Evolutionary conservation across 2,113 vertebrate species (phyloP).

Genomic region (Piaya cayana): DNA sequence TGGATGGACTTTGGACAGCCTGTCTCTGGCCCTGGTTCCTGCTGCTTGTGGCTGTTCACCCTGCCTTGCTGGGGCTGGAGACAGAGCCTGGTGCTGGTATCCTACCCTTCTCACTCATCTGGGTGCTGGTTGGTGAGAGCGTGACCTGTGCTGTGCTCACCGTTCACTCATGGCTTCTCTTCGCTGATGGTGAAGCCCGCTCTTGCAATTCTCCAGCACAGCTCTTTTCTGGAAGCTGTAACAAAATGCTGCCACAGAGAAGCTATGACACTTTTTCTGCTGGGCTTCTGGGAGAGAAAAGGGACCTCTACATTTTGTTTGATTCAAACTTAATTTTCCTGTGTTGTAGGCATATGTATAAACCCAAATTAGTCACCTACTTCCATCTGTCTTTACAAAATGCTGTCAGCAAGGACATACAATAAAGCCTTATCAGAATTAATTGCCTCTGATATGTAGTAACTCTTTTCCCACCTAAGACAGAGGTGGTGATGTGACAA

Average conservation of each 20-base stretch:
- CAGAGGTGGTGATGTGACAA: not conserved
- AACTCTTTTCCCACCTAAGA: not conserved
- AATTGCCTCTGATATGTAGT: not conserved
- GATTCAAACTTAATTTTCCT: not conserved
- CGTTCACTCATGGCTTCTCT: not conserved
- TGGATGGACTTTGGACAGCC: too few relatives aligned
- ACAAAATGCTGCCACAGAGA: not conserved
- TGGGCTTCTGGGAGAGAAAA: not conserved
- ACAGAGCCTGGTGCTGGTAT: too few relatives aligned
- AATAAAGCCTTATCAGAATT: not conserved
- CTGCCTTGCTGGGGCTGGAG: too few relatives aligned
- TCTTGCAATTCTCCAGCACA: not conserved
- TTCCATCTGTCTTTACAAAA: not conserved
- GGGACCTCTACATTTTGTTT: not conserved
- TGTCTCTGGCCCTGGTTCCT: too few relatives aligned
- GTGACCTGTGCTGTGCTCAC: not conserved
- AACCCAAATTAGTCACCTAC: not conserved
- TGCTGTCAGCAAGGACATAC: not conserved
- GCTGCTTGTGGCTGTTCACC: too few relatives aligned
- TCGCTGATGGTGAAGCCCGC: rapidly evolving
- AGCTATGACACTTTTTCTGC: not conserved
- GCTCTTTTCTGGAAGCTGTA: too few relatives aligned
- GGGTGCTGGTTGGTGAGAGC: too few relatives aligned
- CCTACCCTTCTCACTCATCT: too few relatives aligned
- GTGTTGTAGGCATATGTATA: not conserved